Evolutionary conservation across 2,113 vertebrate genomes (phyloP), one percentile per base, ranked within the genome.

Genomic region (Cottus gobio): DNA sequence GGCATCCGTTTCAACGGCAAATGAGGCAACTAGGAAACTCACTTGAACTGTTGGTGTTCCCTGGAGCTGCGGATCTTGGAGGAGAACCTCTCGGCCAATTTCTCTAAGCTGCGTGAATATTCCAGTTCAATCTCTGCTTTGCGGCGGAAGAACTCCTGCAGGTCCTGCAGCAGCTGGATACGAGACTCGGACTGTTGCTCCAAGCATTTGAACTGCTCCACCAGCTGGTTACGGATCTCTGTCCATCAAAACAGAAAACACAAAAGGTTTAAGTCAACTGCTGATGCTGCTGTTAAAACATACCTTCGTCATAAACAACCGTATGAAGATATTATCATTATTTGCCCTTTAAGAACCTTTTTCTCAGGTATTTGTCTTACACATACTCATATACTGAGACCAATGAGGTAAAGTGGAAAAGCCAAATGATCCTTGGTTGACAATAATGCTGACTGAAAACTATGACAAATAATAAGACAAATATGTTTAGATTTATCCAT

Each of bases 71-170:
- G 98, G 87, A 99, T 97, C 93, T 99, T 99, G 87, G 97, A 97
- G 75, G 98, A 98, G 94, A 99, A 99, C 10, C 97, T 95, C 85
- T 99, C 98, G 0, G 98, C 97, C 92, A 99, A 95, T 79, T 99
- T 99, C 90, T 99, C 98, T 92, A 99, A 94, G 93, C 97, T 98
- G 44, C 98, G 95, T 2, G 98, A 99, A 57, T 99, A 99, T 89
- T 99, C 98, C 46, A 99, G 94, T 86, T 99, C 97, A 0, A 99
- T 97, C 95, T 99, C 98, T 0, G 97, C 96, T 91, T 99, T 99
- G 86, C 98, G 96, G 63, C 98, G 96, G 91, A 99, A 99, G 93
- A 99, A 99, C 86, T 99, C 98, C 95, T 99, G 98, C 87, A 99
- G 96, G 91, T 99, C 98, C 91, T 99, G 98, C 71, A 99, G 95